Conservation (phyloP, 2,113 vertebrate genomes). For the Myotis brandtii region DNA sequence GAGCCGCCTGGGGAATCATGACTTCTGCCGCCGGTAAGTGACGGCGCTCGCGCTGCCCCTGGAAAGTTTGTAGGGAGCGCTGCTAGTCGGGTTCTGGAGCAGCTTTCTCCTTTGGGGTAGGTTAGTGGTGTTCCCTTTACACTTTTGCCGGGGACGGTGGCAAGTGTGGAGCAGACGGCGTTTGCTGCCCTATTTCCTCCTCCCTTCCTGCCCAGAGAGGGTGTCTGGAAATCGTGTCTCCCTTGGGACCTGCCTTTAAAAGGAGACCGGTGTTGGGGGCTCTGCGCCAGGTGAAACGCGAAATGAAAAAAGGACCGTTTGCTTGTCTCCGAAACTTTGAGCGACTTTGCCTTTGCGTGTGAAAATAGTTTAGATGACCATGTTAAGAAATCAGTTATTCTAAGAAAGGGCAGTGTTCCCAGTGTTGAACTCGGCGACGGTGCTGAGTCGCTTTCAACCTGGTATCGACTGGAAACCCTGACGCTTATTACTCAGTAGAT, state of each 20-base stretch:
- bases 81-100: neutral
- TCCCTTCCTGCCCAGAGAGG: neutral
- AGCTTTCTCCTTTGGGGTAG: neutral
- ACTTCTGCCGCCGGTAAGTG: constrained; percentile 79
- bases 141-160: neutral
- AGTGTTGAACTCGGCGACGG: neutral
- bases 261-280: neutral
- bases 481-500: too few species aligned
- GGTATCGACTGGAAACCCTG: neutral
- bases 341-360: neutral
- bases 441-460: neutral
- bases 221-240: neutral
- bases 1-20: constrained; percentile 61
- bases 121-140: neutral
- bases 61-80: constrained; percentile 47
- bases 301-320: neutral
- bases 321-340: neutral
- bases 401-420: neutral
- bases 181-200: neutral
- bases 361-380: neutral
- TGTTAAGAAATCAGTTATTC: constrained; percentile 36
- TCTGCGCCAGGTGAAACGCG: constrained; percentile 30
- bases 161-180: neutral
- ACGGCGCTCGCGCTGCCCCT: constrained; percentile 15
- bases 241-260: neutral